Base-by-base conservation (phyloP, 92 coral and sea anemone genomes). In the Porites lobata region DNA sequence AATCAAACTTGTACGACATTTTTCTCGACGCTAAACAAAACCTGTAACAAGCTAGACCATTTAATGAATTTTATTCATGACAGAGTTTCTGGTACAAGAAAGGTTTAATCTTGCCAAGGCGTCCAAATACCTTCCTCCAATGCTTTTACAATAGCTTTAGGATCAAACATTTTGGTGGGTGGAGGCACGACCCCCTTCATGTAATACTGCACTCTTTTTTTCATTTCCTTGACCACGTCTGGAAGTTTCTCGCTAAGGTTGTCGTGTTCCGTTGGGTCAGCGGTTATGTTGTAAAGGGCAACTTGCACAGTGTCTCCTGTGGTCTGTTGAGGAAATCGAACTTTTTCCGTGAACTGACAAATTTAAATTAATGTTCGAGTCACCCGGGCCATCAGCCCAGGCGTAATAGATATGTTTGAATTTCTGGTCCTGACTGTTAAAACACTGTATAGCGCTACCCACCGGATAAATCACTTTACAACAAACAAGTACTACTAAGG, bases 231-330 rank as follows among this genome's bases (percentile, higher is more conserved):
- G 13, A 89, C 92, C 24, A 89, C 43, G 15, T 89, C 92, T 38
- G 92, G 92, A 67, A 77, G 75, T 22, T 77, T 72, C 53, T 75
- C 64, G 19, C 79, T 85, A 32, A 89, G 57, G 68, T 89, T 86
- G 65, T 89, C 68, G 8, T 74, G 74, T 79, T 89, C 92, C 21
- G 86, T 83, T 64, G 92, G 92, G 86, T 84, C 92, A 74, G 92
- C 92, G 26, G 92, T 88, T 10, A 88, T 69, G 70, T 88, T 88
- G 79, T 65, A 88, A 18, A 89, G 75, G 17, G 89, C 92, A 72
- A 89, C 69, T 9, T 12, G 15, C 67, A 13, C 11, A 38, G 22
- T 20, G 13, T n/a, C 20, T 19, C 24, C 78, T 20, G 6, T 18
- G 54, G 9, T 56, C 81, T 77, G 69, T 8, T 13, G 69, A 77